Evolutionary conservation across 2,888 invertebrate species (phyloP).

Genomic region (Auanema freiburgensis): DNA sequence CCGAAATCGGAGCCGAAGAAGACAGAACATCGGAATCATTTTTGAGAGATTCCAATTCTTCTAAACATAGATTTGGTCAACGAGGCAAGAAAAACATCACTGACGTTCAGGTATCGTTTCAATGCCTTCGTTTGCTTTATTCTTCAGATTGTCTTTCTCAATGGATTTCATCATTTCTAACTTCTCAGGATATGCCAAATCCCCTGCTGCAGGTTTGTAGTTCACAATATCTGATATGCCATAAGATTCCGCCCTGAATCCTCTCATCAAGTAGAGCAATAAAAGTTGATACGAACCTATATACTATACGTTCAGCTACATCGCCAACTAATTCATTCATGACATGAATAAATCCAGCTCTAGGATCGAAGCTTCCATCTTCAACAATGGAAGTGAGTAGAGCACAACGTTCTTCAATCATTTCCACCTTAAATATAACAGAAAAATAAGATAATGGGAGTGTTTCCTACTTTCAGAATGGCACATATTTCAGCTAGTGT

Average conservation of each 20-base stretch:
- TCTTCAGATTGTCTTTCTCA: conserved; percentile 29
- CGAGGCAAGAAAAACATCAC: neutral
- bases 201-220: conserved; percentile 83
- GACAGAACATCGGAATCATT: too few relatives aligned
- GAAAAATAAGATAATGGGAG: conserved; percentile 6
- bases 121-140: neutral
- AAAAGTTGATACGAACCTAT: conserved; percentile 69
- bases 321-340: conserved; percentile 70
- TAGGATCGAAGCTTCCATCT: conserved; percentile 43
- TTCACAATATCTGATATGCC: conserved; percentile 84
- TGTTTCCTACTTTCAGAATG: conserved; percentile 76
- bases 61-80: neutral
- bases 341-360: conserved; percentile 61
- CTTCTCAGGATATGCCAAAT: conserved; percentile 96
- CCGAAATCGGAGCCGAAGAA: conserved; percentile 67
- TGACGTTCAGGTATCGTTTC: neutral
- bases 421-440: conserved; percentile 69
- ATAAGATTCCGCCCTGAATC: conserved; percentile 71
- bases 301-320: conserved; percentile 92
- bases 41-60: neutral
- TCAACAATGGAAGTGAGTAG: conserved; percentile 36
- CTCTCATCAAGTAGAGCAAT: neutral
- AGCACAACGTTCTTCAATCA: conserved; percentile 62
- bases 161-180: conserved; percentile 88
- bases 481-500: conserved; percentile 94